These are phyloP conservation scores for Ichneumoninae sp. DNA, from an alignment of 2,888 invertebrate species.

Conservation along the genomic window DNA sequence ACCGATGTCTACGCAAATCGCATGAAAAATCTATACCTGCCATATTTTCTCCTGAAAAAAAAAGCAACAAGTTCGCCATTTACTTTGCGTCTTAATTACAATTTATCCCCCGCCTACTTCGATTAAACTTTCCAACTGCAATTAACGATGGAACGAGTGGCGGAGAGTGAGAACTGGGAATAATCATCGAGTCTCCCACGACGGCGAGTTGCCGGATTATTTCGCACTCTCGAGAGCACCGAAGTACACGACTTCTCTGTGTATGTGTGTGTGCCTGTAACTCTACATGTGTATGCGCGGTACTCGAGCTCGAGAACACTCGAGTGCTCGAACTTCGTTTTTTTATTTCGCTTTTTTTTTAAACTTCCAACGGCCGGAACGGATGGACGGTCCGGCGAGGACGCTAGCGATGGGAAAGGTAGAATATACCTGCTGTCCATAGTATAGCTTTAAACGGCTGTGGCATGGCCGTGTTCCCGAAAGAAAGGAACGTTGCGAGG, in stretches of 20 bases:
- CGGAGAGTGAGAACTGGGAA: slow-evolving; percentile 9
- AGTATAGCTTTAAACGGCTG: not conserved
- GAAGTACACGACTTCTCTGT: not conserved
- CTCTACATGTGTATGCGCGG: not conserved
- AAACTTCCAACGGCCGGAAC: slow-evolving; percentile 1
- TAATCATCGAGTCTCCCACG: slow-evolving; percentile 52
- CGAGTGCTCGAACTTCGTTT: slow-evolving; percentile 14
- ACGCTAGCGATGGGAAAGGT: slow-evolving; percentile 27
- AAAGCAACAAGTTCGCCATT: not conserved
- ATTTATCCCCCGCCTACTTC: not conserved
- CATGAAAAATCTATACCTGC: not conserved
- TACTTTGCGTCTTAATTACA: slow-evolving; percentile 10
- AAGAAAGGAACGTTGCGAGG: slow-evolving; percentile 7
- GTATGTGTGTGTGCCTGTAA: not conserved
- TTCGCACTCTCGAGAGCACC: slow-evolving; percentile 26
- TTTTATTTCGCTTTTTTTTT: slow-evolving; percentile 13
- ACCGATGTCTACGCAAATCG: not conserved
- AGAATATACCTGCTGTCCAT: slow-evolving; percentile 6
- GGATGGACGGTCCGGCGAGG: slow-evolving; percentile 39
- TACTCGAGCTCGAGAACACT: slow-evolving; percentile 8
- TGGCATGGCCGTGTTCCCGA: not conserved
- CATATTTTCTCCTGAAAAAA: not conserved
- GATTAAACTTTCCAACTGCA: not conserved
- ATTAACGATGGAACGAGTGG: slow-evolving; percentile 29
- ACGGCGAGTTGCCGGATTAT: slow-evolving; percentile 41